phyloP scores from a whole-genome alignment of 2,797 vertebrate genomes.

The Mastacembelus armatus region DNA sequence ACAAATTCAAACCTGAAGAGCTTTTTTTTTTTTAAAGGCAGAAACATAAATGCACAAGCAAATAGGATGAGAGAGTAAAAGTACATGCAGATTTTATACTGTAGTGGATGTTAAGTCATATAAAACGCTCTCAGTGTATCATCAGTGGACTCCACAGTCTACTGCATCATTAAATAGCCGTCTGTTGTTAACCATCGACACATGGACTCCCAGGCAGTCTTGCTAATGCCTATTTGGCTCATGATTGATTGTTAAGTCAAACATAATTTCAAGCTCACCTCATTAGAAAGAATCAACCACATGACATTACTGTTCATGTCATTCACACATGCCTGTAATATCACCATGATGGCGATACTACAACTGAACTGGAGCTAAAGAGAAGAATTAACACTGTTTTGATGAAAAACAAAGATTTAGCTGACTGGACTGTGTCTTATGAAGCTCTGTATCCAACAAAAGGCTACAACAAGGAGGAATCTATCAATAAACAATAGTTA shows the following conservation, averaged over 20 bases:
- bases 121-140: slow-evolving; percentile 7
- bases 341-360: slow-evolving; percentile 25
- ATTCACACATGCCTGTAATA: slow-evolving; percentile 44
- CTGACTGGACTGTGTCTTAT: not conserved
- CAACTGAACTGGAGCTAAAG: slow-evolving; percentile 17
- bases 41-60: too few relatives aligned
- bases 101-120: not conserved
- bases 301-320: slow-evolving; percentile 60
- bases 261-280: slow-evolving; percentile 67
- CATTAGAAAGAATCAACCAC: slow-evolving; percentile 65
- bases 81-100: not conserved
- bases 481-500: too few relatives aligned
- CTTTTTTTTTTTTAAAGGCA: not conserved
- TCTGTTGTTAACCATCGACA: slow-evolving; percentile 40
- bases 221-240: slow-evolving; percentile 55
- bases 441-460: not conserved
- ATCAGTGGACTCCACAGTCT: slow-evolving; percentile 12
- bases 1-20: slow-evolving; percentile 1
- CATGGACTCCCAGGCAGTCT: slow-evolving; percentile 28
- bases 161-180: slow-evolving; percentile 48
- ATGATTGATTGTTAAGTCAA: slow-evolving; percentile 70
- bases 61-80: not conserved
- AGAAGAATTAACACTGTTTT: slow-evolving; percentile 1
- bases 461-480: not conserved
- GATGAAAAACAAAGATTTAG: slow-evolving; percentile 13